Percentiles rank a stretch among this genome's conserved stretches.
Conservation (phyloP, 2,888 invertebrate genomes). For the Nemoura dubitans region DNA sequence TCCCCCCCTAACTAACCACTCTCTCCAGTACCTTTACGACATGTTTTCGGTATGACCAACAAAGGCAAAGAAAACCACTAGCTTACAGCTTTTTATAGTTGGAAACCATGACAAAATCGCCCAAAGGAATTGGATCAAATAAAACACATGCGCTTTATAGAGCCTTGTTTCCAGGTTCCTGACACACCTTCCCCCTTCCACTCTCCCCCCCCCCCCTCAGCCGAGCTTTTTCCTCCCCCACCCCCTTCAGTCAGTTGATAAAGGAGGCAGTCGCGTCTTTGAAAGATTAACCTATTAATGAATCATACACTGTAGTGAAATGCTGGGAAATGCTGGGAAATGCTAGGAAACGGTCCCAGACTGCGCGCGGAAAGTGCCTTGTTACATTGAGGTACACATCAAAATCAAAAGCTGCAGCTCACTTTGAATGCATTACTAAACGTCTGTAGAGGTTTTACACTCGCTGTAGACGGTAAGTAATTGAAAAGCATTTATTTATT, state of each 20-base stretch:
- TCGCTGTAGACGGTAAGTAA: neutral
- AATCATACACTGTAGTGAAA: conserved; percentile 4
- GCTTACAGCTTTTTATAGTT: neutral
- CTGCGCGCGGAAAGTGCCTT: neutral
- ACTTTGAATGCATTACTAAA: neutral
- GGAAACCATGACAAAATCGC: conserved; percentile 36
- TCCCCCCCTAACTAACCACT: neutral
- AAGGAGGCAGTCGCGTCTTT: neutral
- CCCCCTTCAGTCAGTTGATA: conserved; percentile 9
- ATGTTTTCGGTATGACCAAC: neutral
- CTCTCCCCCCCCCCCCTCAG: neutral
- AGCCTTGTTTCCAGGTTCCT: neutral
- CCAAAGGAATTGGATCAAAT: conserved; percentile 44
- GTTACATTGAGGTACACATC: neutral
- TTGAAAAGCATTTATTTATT: conserved; percentile 27
- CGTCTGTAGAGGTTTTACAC: too few relatives aligned
- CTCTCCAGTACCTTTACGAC: neutral
- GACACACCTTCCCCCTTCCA: neutral
- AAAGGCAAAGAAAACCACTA: neutral
- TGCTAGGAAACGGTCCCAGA: too few relatives aligned
- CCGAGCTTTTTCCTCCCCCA: neutral
- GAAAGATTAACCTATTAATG: conserved; percentile 5
- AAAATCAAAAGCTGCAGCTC: neutral
- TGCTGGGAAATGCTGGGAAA: too few relatives aligned
- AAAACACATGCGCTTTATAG: conserved; percentile 21